Evolutionary conservation across 1,140 invertebrate species (phyloP).

Genomic region (Mamestra configurata): DNA sequence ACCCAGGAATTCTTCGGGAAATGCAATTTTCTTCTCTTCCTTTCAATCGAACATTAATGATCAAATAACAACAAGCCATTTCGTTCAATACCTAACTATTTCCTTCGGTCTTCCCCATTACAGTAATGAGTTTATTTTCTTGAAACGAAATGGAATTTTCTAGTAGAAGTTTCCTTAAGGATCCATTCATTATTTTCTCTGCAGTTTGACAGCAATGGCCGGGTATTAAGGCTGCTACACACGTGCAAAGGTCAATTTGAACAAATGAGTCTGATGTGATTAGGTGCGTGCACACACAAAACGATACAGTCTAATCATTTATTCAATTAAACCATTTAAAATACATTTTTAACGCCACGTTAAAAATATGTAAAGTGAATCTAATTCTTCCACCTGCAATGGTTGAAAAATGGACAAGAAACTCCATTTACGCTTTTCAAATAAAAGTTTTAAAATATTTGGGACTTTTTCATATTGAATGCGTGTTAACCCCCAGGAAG

Average conservation of each 20-base stretch:
- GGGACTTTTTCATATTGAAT: no score
- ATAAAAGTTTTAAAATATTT: no score
- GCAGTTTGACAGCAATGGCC: background rate
- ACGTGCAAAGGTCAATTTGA: background rate
- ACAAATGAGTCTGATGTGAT: background rate
- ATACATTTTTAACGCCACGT: no score
- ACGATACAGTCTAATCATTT: no score
- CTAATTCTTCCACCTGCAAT: no score
- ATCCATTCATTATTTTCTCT: background rate
- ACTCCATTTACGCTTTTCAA: no score
- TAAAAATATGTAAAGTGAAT: no score
- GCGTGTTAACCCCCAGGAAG: no score
- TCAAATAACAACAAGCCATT: slow-evolving; percentile 1
- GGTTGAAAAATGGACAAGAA: no score
- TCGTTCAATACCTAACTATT: background rate
- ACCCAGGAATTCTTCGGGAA: background rate
- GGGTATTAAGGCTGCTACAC: background rate
- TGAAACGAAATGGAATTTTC: slow-evolving; percentile 6
- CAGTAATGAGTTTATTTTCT: slow-evolving; percentile 24
- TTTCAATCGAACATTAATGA: background rate
- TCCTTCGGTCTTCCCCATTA: slow-evolving; percentile 12
- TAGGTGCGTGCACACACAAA: no score
- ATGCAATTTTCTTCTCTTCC: background rate
- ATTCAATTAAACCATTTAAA: no score
- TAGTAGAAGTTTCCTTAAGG: background rate